A percentile compares a stretch with the other conserved stretches of the same genome.
phyloP scores from a whole-genome alignment of 2,888 invertebrate species.

The Lepidochrysops patricia region DNA sequence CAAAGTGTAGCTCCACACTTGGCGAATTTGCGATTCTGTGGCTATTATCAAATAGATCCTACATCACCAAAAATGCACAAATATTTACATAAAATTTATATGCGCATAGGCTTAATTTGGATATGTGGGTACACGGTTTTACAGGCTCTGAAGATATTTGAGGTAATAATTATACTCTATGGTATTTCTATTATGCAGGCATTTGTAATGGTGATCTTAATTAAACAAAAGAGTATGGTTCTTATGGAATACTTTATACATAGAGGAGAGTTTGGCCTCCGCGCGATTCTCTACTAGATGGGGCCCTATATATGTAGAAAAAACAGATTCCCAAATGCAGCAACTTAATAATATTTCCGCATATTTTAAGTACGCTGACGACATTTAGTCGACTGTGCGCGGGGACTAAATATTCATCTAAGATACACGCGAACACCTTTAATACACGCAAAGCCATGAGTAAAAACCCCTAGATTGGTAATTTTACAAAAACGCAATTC shows the following conservation, averaged over 20 bases:
- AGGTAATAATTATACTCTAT: conserved; percentile 35
- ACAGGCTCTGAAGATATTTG: conserved; percentile 38
- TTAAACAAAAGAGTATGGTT: too few species aligned
- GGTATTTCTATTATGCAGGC: background rate
- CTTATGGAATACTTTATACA: too few species aligned
- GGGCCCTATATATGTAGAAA: too few species aligned
- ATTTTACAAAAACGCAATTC: background rate
- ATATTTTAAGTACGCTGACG: too few species aligned
- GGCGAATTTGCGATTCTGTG: conserved; percentile 31
- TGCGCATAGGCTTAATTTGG: conserved; percentile 30
- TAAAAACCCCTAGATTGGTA: background rate
- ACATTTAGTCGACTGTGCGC: too few species aligned
- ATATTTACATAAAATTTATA: conserved; percentile 34
- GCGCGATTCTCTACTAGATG: too few species aligned
- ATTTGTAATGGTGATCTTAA: too few species aligned
- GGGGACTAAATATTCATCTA: too few species aligned
- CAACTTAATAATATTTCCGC: too few species aligned
- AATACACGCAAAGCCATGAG: background rate
- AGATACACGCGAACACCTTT: too few species aligned
- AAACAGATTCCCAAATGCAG: too few species aligned
- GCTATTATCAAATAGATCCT: conserved; percentile 36
- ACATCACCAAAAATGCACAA: conserved; percentile 27
- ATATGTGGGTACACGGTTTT: conserved; percentile 36
- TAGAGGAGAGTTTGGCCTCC: too few species aligned
- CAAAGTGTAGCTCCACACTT: conserved; percentile 36